Conservation (phyloP, 2,113 vertebrate species). For the Thymallus thymallus region DNA sequence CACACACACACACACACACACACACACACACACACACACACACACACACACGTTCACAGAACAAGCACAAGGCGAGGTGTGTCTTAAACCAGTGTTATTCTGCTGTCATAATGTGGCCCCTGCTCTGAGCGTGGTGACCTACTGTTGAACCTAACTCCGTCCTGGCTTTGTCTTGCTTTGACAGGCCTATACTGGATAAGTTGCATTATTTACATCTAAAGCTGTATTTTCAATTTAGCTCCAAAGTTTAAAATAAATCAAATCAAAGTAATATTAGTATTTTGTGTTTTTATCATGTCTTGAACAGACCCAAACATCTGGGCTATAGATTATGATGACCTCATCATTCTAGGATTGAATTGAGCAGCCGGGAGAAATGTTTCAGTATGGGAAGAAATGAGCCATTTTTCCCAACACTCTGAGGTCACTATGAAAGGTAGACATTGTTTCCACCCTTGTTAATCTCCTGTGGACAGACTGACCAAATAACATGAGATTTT, state of each 20-base stretch:
- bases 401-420: too few species aligned
- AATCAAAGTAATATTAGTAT: not conserved
- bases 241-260: not conserved
- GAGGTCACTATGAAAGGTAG: not conserved
- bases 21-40: not conserved
- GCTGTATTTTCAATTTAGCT: not conserved
- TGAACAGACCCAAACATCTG: too few species aligned
- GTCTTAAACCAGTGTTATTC: not conserved
- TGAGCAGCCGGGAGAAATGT: not conserved
- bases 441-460: too few species aligned
- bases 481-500: too few species aligned
- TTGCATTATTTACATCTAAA: not conserved
- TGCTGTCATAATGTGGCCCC: not conserved
- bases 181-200: not conserved
- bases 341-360: not conserved
- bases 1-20: too few species aligned
- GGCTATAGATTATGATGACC: not conserved
- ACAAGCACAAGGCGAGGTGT: slow-evolving; percentile 9
- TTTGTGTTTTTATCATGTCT: not conserved
- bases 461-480: too few species aligned
- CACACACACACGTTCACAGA: not conserved
- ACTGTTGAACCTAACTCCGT: not conserved
- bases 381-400: not conserved
- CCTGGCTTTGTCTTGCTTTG: not conserved
- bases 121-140: too few species aligned